Conservation (phyloP, 1,140 invertebrate species). For the Leptinotarsa texana region DNA sequence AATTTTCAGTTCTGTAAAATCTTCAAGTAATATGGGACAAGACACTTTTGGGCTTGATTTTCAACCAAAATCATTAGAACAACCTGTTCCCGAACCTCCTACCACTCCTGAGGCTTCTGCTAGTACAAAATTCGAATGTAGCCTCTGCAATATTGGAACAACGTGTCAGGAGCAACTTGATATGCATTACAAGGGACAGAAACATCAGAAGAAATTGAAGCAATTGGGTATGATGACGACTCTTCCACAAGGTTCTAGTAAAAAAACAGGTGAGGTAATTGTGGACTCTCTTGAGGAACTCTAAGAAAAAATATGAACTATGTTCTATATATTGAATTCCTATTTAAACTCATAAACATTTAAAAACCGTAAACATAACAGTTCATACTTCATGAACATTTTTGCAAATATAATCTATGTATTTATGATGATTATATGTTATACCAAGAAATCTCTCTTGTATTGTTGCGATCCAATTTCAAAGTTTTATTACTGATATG, state of each 20-base stretch:
- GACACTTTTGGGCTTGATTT: slow-evolving; percentile 46
- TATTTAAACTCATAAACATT: no score
- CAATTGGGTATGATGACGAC: slow-evolving; percentile 25
- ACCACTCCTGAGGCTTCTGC: not conserved
- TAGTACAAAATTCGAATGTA: slow-evolving; percentile 47
- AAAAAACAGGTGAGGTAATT: not conserved
- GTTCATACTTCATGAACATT: no score
- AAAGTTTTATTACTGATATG: no score
- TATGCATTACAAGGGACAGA: slow-evolving; percentile 54
- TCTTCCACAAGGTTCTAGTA: not conserved
- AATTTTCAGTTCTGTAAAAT: no score
- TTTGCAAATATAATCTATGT: no score
- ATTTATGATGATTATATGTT: no score
- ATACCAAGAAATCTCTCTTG: no score
- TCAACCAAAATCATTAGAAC: slow-evolving; percentile 23
- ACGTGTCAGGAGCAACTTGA: slow-evolving; percentile 56
- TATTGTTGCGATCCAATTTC: no score
- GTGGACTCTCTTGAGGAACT: not conserved
- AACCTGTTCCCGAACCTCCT: not conserved
- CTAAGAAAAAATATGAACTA: no score
- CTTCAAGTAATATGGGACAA: slow-evolving; percentile 27
- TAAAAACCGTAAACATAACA: no score
- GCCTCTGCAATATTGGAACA: slow-evolving; percentile 54
- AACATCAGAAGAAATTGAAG: slow-evolving; percentile 56
- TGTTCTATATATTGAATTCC: no score